Conservation (phyloP, 2,888 invertebrate genomes). For the Cataglyphis altisquamis region DNA sequence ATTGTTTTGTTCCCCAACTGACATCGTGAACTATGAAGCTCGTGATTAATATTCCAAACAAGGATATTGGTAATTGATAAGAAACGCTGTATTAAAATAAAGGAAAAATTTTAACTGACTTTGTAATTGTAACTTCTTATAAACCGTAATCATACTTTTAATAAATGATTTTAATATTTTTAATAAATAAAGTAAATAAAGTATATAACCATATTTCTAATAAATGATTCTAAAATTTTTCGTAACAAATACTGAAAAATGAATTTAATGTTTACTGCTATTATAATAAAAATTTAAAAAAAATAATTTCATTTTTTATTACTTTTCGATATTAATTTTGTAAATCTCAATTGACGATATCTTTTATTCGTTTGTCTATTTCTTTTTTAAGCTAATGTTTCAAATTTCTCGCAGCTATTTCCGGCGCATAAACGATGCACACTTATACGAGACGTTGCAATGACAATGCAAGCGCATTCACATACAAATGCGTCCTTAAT, state of each 20-base stretch:
- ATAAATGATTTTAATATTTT: not conserved
- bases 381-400: not conserved
- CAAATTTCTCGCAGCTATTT: not conserved
- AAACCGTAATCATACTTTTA: not conserved
- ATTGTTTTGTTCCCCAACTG: constrained; percentile 14
- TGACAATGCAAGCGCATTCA: constrained; percentile 5
- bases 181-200: not conserved
- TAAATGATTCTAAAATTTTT: not conserved
- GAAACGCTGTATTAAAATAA: not conserved
- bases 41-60: constrained; percentile 31
- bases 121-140: not conserved
- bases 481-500: constrained; percentile 36
- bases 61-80: constrained; percentile 13
- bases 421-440: not conserved
- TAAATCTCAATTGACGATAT: not conserved
- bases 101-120: not conserved
- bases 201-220: not conserved
- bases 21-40: not conserved
- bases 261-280: not conserved
- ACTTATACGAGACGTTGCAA: not conserved
- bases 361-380: not conserved
- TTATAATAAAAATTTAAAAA: not conserved
- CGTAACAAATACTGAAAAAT: not conserved
- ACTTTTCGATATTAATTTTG: not conserved
- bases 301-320: not conserved